Base-by-base conservation (phyloP, 2,113 vertebrate species). In the Chascanopsetta lugubris region DNA sequence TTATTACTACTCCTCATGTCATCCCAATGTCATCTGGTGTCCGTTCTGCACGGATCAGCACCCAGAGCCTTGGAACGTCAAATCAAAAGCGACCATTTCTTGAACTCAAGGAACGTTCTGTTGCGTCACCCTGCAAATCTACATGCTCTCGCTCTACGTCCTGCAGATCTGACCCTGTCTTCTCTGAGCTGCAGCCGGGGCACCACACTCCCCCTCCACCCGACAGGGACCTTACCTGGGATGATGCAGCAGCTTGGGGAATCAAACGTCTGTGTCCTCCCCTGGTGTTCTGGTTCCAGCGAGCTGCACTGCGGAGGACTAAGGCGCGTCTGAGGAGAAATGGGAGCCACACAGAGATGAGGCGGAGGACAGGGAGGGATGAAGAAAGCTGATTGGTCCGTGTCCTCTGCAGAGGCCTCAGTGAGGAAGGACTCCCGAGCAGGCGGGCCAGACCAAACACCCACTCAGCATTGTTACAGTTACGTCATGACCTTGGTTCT, bases 351-450 rank as follows among this genome's bases (percentile, higher is more conserved):
- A n/a, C 34, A 15, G 34, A 38, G 12, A 15, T 15, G 34, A 38
- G 4, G 34, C 15, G 15, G 29, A 30, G 74, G 5, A 53, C 9
- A 74, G 46, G 66, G 47, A 61, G 71, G 55, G 22, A 18, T 42
- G 21, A 69, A 57, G 69, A 42, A 34, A 53, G 42, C 75, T 88
- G 85, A 88, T 87, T 88, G 45, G 81, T 54, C 67, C 54, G n/a
- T 61, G 69, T 77, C 66, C 66, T 79, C 83, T 88, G 82, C 88
- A 86, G 80, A 70, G 62, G 21, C 65, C n/a, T n/a, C n/a, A n/a
- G n/a, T 69, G 79, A 82, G 0, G 22, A 64, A 72, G 56, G 55
- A 61, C 25, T 48, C 30, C 6, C 13, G 61, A 30, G 25, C 24
- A 38, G 32, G 17, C 25, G 47, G 49, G 21, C 54, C n/a, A 63